These are phyloP conservation scores for Steinernema carpocapsae DNA, from an alignment of 2,888 invertebrate genomes.

Conservation along the genomic window DNA sequence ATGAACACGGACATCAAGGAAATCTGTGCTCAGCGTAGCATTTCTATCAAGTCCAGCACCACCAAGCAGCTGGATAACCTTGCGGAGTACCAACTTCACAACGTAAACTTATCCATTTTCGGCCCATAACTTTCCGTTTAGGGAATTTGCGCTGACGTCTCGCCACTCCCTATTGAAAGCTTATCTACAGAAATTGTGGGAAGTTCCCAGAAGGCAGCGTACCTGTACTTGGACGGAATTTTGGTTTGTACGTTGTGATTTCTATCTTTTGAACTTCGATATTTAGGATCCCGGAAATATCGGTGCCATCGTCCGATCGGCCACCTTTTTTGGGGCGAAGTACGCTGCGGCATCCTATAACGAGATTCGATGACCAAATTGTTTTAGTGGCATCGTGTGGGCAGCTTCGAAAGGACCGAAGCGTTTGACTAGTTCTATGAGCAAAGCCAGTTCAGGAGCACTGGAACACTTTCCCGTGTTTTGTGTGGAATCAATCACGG, in stretches of 20 bases:
- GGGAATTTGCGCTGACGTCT: slow-evolving; percentile 50
- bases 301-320: slow-evolving; percentile 51
- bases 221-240: slow-evolving; percentile 49
- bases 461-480: slow-evolving; percentile 49
- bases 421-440: slow-evolving; percentile 50
- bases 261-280: background rate
- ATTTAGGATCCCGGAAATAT: slow-evolving; percentile 49
- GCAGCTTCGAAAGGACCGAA: slow-evolving; percentile 41
- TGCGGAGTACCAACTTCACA: slow-evolving; percentile 52
- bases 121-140: too few relatives aligned
- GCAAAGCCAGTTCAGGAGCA: slow-evolving; percentile 52
- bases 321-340: slow-evolving; percentile 50
- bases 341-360: background rate
- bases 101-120: too few relatives aligned
- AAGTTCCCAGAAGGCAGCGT: background rate
- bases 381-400: background rate
- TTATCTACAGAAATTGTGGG: background rate
- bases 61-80: slow-evolving; percentile 48
- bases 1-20: slow-evolving; percentile 39
- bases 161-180: slow-evolving; percentile 37
- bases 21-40: slow-evolving; percentile 29
- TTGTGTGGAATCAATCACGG: slow-evolving; percentile 39
- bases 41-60: slow-evolving; percentile 38
- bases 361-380: background rate
- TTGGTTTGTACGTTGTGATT: slow-evolving; percentile 30